Evolutionary conservation across 2,888 invertebrate genomes (phyloP).

Genomic region (Pherbina coryleti): DNA sequence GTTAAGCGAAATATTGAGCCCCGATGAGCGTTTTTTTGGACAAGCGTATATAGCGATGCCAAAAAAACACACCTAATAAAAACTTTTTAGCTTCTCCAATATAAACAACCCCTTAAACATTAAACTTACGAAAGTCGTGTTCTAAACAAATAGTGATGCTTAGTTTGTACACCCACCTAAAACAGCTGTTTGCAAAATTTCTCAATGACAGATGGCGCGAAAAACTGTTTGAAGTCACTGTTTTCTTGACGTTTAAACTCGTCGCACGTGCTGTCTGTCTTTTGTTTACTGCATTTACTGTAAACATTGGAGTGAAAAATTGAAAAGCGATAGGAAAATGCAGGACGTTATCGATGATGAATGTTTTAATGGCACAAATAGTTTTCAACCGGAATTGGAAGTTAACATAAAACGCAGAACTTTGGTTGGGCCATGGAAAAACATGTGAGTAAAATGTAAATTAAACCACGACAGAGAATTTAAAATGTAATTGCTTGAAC

Average conservation of each 20-base stretch:
- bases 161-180: no score
- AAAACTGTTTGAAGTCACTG: no score
- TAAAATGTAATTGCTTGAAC: neutral
- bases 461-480: neutral
- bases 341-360: neutral
- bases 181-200: no score
- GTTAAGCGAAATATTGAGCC: no score
- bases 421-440: conserved; percentile 65
- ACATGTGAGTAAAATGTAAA: conserved; percentile 58
- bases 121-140: no score
- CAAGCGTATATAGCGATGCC: no score
- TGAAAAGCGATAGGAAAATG: neutral
- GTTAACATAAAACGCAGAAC: conserved; percentile 54
- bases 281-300: neutral
- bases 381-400: neutral
- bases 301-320: neutral
- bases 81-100: no score
- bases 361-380: neutral
- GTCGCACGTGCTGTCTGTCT: neutral
- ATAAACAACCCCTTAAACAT: no score
- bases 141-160: no score
- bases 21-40: no score
- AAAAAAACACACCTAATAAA: no score
- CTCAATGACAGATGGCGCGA: no score
- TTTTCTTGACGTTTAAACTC: neutral